Evolutionary conservation across 2,888 invertebrate species (phyloP).

Genomic region (Gryllus longicercus): DNA sequence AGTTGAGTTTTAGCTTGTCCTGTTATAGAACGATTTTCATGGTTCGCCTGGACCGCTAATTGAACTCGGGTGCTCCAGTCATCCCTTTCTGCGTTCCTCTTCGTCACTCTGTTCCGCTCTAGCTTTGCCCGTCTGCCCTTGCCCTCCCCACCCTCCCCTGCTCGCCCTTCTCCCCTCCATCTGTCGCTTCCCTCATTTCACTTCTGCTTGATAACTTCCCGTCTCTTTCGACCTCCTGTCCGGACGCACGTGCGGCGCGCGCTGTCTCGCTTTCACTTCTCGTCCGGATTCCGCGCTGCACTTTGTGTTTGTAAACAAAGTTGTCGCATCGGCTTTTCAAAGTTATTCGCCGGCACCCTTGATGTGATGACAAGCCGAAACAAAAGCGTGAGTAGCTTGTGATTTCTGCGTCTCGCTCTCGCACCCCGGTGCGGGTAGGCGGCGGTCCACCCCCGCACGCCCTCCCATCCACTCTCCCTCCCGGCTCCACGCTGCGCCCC

Average conservation of each 20-base stretch:
- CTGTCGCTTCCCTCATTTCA: background rate
- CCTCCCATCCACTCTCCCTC: background rate
- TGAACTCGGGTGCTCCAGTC: slow-evolving; percentile 29
- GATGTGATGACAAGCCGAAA: slow-evolving; percentile 25
- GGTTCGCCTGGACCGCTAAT: slow-evolving; percentile 34
- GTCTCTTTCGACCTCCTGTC: background rate
- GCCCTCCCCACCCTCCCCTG: background rate
- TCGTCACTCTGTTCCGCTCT: background rate
- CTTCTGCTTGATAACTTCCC: background rate
- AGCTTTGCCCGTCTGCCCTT: slow-evolving; percentile 11
- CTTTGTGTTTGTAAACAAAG: slow-evolving; percentile 9
- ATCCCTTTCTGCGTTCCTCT: slow-evolving; percentile 21
- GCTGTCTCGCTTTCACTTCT: background rate
- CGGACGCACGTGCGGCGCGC: too few species aligned
- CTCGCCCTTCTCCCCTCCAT: background rate
- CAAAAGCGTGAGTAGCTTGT: slow-evolving; percentile 23
- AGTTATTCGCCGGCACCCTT: slow-evolving; percentile 11
- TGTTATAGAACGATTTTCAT: slow-evolving; percentile 32
- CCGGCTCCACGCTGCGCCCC: background rate
- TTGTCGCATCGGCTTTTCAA: slow-evolving; percentile 19
- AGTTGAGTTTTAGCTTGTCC: slow-evolving; percentile 20
- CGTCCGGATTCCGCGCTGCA: background rate
- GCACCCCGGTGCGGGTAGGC: background rate
- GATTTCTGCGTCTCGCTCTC: background rate
- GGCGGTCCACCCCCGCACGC: background rate